phyloP scores from a whole-genome alignment of 2,888 invertebrate genomes.

The Ceratothoa steindachneri region DNA sequence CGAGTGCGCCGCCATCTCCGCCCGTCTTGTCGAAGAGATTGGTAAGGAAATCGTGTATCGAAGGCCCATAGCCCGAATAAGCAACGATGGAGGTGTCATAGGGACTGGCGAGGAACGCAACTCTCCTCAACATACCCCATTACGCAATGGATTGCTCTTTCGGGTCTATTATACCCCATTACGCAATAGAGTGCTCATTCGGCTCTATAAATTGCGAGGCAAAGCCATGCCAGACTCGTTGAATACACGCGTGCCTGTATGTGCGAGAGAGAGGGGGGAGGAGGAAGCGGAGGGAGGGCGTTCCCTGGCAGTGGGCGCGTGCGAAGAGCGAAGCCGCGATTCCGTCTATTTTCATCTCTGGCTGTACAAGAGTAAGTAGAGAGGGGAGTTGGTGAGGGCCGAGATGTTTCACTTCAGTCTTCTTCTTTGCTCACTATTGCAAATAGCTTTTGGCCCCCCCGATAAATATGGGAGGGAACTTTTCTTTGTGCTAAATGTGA shows the following conservation, averaged over 20 bases:
- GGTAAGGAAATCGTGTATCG: too few relatives aligned
- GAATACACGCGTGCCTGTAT: too few relatives aligned
- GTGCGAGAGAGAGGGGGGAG: not conserved
- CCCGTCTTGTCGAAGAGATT: too few relatives aligned
- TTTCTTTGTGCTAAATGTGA: not conserved
- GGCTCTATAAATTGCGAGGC: not conserved
- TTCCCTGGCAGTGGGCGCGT: not conserved
- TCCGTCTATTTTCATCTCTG: slow-evolving; percentile 2
- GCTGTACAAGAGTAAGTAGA: slow-evolving; percentile 1
- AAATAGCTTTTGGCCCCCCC: not conserved
- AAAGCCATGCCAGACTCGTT: too few relatives aligned
- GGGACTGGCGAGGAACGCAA: too few relatives aligned
- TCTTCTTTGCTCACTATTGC: not conserved
- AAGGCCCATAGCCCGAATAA: too few relatives aligned
- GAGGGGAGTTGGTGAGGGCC: not conserved
- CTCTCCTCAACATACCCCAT: too few relatives aligned
- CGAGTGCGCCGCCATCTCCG: too few relatives aligned
- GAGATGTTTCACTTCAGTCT: not conserved
- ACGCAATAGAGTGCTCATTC: not conserved
- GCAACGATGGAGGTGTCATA: too few relatives aligned
- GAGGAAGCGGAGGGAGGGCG: not conserved
- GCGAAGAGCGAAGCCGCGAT: not conserved
- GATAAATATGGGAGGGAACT: too few relatives aligned
- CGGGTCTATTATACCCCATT: not conserved
- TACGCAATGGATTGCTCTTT: too few relatives aligned